Conservation (phyloP, 2,888 invertebrate species). For the Catocala nupta region DNA sequence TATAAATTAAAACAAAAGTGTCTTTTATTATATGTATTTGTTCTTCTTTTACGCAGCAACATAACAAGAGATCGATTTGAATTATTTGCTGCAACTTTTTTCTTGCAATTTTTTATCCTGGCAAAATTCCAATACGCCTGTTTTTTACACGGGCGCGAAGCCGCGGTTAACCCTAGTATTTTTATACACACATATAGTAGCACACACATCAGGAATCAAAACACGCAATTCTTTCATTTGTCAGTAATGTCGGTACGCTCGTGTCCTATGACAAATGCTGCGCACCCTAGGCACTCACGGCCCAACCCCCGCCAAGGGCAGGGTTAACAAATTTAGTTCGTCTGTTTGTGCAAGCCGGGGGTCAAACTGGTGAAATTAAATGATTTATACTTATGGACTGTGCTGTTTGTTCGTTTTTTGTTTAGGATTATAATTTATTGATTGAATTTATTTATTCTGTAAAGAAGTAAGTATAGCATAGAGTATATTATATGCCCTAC, state of each 20-base stretch:
- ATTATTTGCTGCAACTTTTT: too few species aligned
- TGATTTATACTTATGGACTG: slow-evolving; percentile 5
- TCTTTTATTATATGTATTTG: too few species aligned
- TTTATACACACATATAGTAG: neutral
- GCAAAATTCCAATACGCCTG: too few species aligned
- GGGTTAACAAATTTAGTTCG: slow-evolving; percentile 69
- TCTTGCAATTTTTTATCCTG: too few species aligned
- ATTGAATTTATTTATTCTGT: neutral
- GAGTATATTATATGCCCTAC: too few species aligned
- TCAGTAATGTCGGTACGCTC: slow-evolving; percentile 33
- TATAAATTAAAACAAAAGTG: too few species aligned
- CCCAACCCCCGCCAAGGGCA: slow-evolving; percentile 36
- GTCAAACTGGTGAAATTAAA: slow-evolving; percentile 20
- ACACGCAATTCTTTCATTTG: slow-evolving; percentile 46
- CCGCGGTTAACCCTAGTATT: too few species aligned
- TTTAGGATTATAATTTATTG: neutral
- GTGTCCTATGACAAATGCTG: slow-evolving; percentile 49
- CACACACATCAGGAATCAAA: slow-evolving; percentile 10
- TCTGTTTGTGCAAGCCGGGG: slow-evolving; percentile 52
- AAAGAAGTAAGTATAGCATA: too few species aligned
- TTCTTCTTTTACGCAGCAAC: too few species aligned
- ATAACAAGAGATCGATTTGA: too few species aligned
- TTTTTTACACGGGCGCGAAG: too few species aligned
- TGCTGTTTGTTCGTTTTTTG: neutral
- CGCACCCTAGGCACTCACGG: slow-evolving; percentile 57